Base-by-base conservation (phyloP, 1,140 invertebrate genomes). In the Ridgeia piscesae region DNA sequence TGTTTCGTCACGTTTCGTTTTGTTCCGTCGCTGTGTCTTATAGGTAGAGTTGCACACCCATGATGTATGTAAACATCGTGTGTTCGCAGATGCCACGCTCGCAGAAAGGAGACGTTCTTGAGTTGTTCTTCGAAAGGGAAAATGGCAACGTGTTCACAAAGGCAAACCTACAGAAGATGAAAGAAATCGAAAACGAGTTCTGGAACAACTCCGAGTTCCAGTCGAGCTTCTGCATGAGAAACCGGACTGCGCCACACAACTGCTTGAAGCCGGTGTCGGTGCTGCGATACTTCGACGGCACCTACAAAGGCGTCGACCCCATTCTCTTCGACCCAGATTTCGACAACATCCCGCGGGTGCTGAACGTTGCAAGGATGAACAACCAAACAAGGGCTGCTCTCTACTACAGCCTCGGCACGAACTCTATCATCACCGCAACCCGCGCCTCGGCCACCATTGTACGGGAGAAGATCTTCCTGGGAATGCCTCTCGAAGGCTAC, bases 231-330 rank as follows among this genome's bases (percentile, higher is more conserved):
- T 92, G 92, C 48, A 77, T 77, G 58, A 0, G 11, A 77, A 34
- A 17, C 88, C 9, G 17, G 11, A 27, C 11, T 17, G 1, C 88
- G 14, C 33, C 33, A 33, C 33, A 48, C 35, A 89, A 58, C 4
- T 93, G 93, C 90, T 33, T 31, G 17, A 77, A 77, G 91, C 92
- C 93, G 31, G 91, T 35, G 31, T 93, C 93, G 8, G 9, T 93
- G 42, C 34, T 93, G 21, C 88, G 92, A 27, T 93, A 93, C 42
- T 93, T 93, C 48, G 93, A 93, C 50, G 93, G 93, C 27, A 92
- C 93, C n/a, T 93, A 91, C 77, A 8, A 31, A 9, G 0, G 21
- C 27, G 33, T 92, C n/a, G 35, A 92, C 11, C 91, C 91, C 4
- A 35, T 42, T 33, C 91, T 93, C 92, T 35, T 89, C 33, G 92